A percentile compares a stretch with the other conserved stretches of the same genome.
phyloP scores from a whole-genome alignment of 2,113 vertebrate species.

The Paratilapia polleni region DNA sequence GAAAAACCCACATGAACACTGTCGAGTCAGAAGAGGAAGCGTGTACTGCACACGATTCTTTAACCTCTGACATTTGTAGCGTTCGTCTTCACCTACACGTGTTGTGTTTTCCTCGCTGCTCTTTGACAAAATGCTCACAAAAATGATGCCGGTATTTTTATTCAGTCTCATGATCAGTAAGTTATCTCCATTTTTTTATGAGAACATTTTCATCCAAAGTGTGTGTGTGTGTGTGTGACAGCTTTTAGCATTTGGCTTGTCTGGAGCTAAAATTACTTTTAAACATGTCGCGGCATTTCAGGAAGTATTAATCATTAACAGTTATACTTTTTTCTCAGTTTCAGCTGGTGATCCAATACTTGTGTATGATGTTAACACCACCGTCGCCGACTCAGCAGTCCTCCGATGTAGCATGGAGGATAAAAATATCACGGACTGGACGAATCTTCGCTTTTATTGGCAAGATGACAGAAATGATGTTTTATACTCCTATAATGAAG shows the following conservation, averaged over 20 bases:
- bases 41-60: background rate
- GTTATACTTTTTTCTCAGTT: background rate
- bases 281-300: background rate
- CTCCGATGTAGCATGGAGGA: background rate
- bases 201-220: background rate
- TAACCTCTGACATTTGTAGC: background rate
- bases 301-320: background rate
- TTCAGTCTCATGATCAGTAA: background rate
- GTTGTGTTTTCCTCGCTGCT: background rate
- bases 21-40: background rate
- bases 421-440: background rate
- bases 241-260: background rate
- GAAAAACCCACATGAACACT: background rate
- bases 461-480: background rate
- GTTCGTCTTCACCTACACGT: background rate
- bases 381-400: background rate
- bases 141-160: background rate
- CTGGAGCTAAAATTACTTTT: accelerated
- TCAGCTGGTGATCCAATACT: background rate
- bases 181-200: background rate
- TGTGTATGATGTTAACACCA: background rate
- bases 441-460: background rate
- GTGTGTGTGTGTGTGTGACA: background rate
- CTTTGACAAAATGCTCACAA: background rate
- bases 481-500: background rate